Evolutionary conservation across 1,140 invertebrate species (phyloP).

Genomic region (Drosophila orosa): DNA sequence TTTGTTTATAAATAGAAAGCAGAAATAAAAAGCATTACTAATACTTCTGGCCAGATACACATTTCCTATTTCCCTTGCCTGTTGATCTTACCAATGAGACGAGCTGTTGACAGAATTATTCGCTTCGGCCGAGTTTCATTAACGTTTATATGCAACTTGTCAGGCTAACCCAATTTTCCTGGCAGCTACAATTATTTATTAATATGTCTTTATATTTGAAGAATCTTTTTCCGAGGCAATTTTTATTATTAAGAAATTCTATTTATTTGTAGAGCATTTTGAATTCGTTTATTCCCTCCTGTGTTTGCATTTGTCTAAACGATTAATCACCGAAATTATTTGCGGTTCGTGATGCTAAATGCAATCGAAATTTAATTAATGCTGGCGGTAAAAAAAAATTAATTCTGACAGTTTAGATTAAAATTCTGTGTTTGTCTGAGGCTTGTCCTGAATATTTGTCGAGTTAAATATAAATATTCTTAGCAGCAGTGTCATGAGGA

Average conservation of each 20-base stretch:
- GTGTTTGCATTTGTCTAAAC: conserved; percentile 22
- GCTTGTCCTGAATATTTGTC: conserved; percentile 32
- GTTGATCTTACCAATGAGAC: conserved; percentile 36
- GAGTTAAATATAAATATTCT: conserved; percentile 9
- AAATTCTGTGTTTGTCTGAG: conserved; percentile 13
- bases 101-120: conserved; percentile 42
- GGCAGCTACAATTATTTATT: neutral
- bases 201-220: too few species aligned
- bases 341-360: conserved; percentile 54
- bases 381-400: conserved; percentile 31
- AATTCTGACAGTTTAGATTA: conserved; percentile 55
- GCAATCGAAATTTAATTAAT: conserved; percentile 74
- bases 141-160: conserved; percentile 6
- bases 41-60: conserved; percentile 25
- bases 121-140: conserved; percentile 4
- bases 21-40: conserved; percentile 30
- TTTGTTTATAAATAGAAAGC: conserved; percentile 25
- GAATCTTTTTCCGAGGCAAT: neutral
- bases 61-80: conserved; percentile 23
- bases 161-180: neutral
- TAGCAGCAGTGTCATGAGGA: neutral
- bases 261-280: conserved; percentile 5
- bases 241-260: neutral
- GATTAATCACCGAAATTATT: conserved; percentile 76
- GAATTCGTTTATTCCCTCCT: neutral